Base-by-base conservation (phyloP, 2,888 invertebrate species). In the Emmelina monodactyla region DNA sequence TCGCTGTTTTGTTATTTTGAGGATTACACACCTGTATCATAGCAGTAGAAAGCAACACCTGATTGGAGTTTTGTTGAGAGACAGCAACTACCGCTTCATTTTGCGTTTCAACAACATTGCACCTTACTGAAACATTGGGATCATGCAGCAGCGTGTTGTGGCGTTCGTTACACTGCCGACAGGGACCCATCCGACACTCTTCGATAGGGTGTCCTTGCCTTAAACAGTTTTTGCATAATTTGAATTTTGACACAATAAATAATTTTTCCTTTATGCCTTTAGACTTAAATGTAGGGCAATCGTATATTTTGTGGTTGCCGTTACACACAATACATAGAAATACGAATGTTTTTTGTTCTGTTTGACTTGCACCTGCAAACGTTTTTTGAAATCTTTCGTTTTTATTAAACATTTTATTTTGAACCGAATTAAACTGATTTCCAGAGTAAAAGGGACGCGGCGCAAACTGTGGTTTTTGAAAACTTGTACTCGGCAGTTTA, bases 241-340 rank as follows among this genome's bases (percentile, higher is more conserved):
- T 36, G 25, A 35, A 33, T 28, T 35, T 28, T 39, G 40, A 16
- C 29, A 32, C 31, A 15, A 22, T 19, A 11, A 25, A n/a, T 5
- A 9, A 14, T 10, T 12, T 19, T 10, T 37, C 32, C 12, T 32
- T 2, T 2, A 32, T 19, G 13, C 4, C 22, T 13, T 32, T 37
- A 1, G 22, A 2, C 11, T 33, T 31, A 28, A 40, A 42, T 7
- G 22, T 31, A 6, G 31, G 13, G 29, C 41, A 39, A 2, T 41
- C 39, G 25, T 35, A 39, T 3, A 38, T 29, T 3, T 31, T 28
- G 32, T 41, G 41, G 10, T 22, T 15, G 1, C 22, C 35, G 12
- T 19, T 11, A n/a, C 39, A 42, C 7, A 34, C 12, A 5, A 32
- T 11, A 28, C 42, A 39, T 16, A 3, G 14, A 16, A 15, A 29